Evolutionary conservation across 37 sponge, comb jelly and placozoan genomes (phyloP).

Genomic region (Hexactinellida sp.): DNA sequence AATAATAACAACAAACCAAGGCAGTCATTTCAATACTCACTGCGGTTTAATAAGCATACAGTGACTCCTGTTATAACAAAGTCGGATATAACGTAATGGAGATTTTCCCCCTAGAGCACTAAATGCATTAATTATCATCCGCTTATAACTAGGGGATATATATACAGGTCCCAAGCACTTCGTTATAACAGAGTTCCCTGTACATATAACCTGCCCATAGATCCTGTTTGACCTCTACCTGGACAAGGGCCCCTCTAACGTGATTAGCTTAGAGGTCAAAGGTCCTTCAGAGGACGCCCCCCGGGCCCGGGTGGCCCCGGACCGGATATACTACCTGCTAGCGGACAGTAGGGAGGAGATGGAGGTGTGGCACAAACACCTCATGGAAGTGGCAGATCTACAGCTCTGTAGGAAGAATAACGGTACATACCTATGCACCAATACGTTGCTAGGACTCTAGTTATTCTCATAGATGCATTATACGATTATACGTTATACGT

Average conservation of each 20-base stretch:
- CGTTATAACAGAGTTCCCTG: background rate
- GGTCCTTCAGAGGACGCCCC: background rate
- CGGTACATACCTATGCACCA: background rate
- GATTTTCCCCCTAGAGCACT: too few relatives aligned
- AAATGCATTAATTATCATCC: background rate
- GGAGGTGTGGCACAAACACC: background rate
- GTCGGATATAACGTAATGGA: too few relatives aligned
- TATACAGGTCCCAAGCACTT: too few relatives aligned
- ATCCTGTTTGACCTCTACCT: background rate
- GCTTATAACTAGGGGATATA: background rate
- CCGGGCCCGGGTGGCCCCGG: background rate
- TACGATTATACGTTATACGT: too few relatives aligned
- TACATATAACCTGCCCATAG: background rate
- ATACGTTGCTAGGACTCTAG: too few relatives aligned
- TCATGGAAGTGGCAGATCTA: background rate
- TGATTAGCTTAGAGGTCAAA: background rate
- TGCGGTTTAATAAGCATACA: too few relatives aligned
- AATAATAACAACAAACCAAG: too few relatives aligned
- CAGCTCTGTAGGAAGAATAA: background rate
- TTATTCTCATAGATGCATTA: too few relatives aligned
- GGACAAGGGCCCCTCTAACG: background rate
- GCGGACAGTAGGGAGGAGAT: constrained; percentile 12
- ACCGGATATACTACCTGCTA: constrained; percentile 1
- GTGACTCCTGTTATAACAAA: too few relatives aligned
- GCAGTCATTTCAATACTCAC: too few relatives aligned